Percentiles rank a stretch among this genome's conserved stretches.
Conservation (phyloP, 64 coral and sea anemone genomes). For the Montipora sp. region DNA sequence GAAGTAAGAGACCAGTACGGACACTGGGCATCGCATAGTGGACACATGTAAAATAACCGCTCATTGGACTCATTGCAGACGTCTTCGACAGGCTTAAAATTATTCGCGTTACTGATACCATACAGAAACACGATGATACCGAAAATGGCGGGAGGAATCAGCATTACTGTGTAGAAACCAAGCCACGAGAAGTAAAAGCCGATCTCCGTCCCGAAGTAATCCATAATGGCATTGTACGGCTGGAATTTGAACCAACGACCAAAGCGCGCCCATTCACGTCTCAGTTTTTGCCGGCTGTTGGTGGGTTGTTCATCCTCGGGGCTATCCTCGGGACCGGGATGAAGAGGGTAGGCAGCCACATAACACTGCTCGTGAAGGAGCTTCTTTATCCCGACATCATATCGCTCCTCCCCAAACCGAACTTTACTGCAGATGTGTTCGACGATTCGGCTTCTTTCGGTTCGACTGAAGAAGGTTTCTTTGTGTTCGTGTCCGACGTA, state of each 20-base stretch:
- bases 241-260: constrained; percentile 93
- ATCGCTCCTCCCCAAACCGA: constrained; percentile 71
- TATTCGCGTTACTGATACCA: constrained; percentile 57
- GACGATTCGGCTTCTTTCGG: constrained; percentile 93
- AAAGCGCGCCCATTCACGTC: constrained; percentile 88
- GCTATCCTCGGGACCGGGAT: constrained; percentile 80
- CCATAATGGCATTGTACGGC: constrained; percentile 92
- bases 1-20: constrained; percentile 78
- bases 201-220: constrained; percentile 94
- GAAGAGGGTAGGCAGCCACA: constrained; percentile 82
- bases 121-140: constrained; percentile 91
- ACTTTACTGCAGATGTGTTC: constrained; percentile 77
- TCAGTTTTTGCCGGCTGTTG: constrained; percentile 81
- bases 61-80: constrained; percentile 91
- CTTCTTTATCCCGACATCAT: constrained; percentile 88
- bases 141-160: constrained; percentile 91
- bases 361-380: constrained; percentile 76
- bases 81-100: constrained; percentile 82
- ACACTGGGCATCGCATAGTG: constrained; percentile 91
- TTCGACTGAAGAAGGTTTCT: constrained; percentile 76
- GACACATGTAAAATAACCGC: constrained; percentile 92
- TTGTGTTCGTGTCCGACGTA: constrained; percentile 70
- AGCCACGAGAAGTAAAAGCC: constrained; percentile 98
- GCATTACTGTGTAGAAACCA: constrained; percentile 93
- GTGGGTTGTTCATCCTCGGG: constrained; percentile 37